Base-by-base conservation (phyloP, 1,140 invertebrate genomes). In the Choristoneura fumiferana region DNA sequence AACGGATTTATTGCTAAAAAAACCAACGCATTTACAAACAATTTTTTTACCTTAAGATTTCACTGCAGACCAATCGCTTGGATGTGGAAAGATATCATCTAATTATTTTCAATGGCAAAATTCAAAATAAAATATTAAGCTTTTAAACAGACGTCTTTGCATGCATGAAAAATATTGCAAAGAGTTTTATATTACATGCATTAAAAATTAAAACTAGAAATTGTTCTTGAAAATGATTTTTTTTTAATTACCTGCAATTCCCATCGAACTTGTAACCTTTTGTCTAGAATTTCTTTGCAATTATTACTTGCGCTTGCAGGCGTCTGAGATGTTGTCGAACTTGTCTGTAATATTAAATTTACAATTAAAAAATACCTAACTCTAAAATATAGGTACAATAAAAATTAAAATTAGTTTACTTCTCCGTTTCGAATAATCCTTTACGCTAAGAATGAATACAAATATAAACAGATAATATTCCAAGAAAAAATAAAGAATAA, bases 231-330 rank as follows among this genome's bases (percentile, higher is more conserved):
- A 29, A 33, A 54, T 12, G 15, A 43, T 33, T 34, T 10, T 4
- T 33, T 36, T 9, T 39, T 61, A 67, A 54, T 81, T 71, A 90
- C 88, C 79, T 84, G 88, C 59, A 95, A 82, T 65, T 95, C 92
- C 96, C 96, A 96, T 55, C 94, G 92, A 0, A 97, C 93, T 89
- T 96, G 96, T 34, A 96, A 81, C 45, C 93, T 92, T 60, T 94
- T 94, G 33, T 95, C 91, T 38, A 96, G 81, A 69, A 97, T 91
- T 77, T 96, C 95, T 39, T 94, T 93, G 81, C 96, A 97, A 71
- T 96, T 96, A 64, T 91, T 93, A 63, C 87, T 87, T 34, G 82
- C 89, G 43, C 81, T 91, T 55, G 78, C 82, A 5, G 91, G 91
- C 0, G 92, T 91, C 35, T 92, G 91, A 14, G 93, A 93, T 0